phyloP scores from a whole-genome alignment of 2,113 vertebrate species.

The Myocastor coypus region DNA sequence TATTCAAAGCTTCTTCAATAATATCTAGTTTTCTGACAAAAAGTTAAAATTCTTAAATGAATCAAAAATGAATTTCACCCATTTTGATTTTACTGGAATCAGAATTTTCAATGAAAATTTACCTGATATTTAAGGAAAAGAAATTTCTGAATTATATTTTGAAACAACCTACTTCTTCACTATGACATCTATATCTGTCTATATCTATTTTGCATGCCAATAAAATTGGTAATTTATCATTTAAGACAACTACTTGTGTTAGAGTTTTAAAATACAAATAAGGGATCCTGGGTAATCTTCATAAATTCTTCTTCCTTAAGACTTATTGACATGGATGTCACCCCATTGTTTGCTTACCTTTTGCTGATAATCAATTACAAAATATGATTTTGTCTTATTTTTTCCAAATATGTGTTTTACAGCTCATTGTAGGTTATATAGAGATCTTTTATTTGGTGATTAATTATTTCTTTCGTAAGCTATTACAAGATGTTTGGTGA shows the following conservation, averaged over 20 bases:
- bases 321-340: not conserved
- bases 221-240: not conserved
- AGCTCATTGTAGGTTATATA: not conserved
- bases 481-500: not conserved
- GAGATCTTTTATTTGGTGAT: not conserved
- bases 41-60: not conserved
- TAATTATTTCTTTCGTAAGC: conserved; percentile 1
- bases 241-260: not conserved
- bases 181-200: not conserved
- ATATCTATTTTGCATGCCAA: not conserved
- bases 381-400: conserved; percentile 24
- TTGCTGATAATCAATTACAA: not conserved
- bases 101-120: not conserved
- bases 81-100: not conserved
- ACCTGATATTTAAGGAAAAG: not conserved
- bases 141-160: not conserved
- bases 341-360: conserved; percentile 13
- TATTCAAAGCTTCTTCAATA: not conserved
- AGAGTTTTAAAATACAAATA: conserved; percentile 16
- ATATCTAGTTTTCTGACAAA: not conserved
- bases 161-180: not conserved
- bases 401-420: not conserved
- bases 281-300: not conserved
- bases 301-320: not conserved
- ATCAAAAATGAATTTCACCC: not conserved